Conservation (phyloP, 2,113 vertebrate genomes). For the Tichodroma muraria region DNA sequence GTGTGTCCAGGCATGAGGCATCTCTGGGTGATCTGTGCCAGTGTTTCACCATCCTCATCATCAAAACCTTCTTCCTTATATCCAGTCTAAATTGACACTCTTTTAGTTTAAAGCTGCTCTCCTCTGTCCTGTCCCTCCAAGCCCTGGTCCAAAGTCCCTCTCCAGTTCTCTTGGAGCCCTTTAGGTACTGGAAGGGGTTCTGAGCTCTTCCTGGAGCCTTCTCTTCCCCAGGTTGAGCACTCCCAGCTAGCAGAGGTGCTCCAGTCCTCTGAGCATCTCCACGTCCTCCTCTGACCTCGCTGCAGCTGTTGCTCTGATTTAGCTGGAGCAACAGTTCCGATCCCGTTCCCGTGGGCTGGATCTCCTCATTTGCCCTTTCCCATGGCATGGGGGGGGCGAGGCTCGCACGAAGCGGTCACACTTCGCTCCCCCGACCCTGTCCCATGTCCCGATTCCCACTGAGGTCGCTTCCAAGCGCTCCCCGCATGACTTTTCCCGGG, state of each 20-base stretch:
- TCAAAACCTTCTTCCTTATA: not conserved
- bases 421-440: rapidly evolving
- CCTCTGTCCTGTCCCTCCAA: not conserved
- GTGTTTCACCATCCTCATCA: not conserved
- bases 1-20: not conserved
- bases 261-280: not conserved
- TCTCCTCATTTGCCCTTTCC: not conserved
- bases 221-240: not conserved
- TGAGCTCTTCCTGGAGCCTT: not conserved
- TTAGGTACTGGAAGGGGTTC: not conserved
- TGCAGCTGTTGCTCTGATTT: not conserved
- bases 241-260: not conserved
- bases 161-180: not conserved
- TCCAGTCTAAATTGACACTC: not conserved
- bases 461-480: not conserved
- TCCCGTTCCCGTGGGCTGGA: not conserved
- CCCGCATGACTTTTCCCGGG: rapidly evolving
- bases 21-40: not conserved
- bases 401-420: rapidly evolving
- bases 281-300: not conserved
- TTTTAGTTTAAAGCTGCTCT: not conserved
- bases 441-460: rapidly evolving
- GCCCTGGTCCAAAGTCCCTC: not conserved
- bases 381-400: rapidly evolving
- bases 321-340: not conserved